Conservation (phyloP, 2,113 vertebrate genomes). For the Myanophis thanlyinensis region DNA sequence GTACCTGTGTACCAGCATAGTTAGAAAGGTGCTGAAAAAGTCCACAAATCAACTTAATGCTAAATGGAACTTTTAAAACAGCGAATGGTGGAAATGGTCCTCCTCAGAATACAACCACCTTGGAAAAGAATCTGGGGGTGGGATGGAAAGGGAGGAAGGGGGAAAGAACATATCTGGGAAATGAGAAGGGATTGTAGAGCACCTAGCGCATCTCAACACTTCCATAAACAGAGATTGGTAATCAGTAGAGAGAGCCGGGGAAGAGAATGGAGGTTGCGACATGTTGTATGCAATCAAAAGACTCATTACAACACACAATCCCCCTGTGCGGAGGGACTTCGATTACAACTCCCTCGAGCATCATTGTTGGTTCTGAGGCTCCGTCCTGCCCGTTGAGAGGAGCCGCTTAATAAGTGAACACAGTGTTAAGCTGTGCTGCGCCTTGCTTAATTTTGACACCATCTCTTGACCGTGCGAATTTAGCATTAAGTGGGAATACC, state of each 20-base stretch:
- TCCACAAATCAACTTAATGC: not conserved
- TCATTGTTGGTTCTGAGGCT: not conserved
- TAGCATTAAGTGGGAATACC: not conserved
- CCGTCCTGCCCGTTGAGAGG: too few relatives aligned
- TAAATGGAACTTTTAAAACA: not conserved
- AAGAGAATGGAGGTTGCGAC: not conserved
- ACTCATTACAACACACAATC: not conserved
- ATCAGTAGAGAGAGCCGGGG: not conserved
- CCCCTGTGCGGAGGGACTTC: not conserved
- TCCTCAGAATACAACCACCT: not conserved
- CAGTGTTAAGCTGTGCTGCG: not conserved
- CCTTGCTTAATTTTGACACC: not conserved
- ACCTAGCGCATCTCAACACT: not conserved
- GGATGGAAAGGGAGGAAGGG: not conserved
- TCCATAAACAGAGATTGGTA: not conserved
- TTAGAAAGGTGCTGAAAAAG: not conserved
- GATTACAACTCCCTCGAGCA: not conserved
- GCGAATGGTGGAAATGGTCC: not conserved
- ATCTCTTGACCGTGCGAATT: not conserved
- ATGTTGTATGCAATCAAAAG: not conserved
- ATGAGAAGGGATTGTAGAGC: not conserved
- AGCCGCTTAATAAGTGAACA: not conserved
- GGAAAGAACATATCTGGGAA: not conserved
- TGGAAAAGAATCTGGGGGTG: not conserved
- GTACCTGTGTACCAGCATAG: not conserved